These are phyloP conservation scores for Mustela lutreola DNA, from an alignment of 2,113 vertebrate species.

Conservation along the genomic window DNA sequence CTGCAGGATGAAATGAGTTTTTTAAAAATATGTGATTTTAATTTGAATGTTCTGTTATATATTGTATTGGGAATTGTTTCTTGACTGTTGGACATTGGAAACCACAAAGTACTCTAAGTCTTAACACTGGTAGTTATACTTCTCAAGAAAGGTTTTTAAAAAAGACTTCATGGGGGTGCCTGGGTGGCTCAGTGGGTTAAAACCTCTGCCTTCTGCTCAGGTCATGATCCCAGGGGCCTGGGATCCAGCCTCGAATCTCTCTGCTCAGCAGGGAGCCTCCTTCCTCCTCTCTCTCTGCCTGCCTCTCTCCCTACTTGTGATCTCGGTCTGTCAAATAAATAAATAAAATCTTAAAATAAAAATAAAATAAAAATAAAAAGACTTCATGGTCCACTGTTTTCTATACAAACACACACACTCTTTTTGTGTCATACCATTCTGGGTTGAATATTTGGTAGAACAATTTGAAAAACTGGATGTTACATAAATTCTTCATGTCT, in stretches of 20 bases:
- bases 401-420: rapidly evolving
- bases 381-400: neutral
- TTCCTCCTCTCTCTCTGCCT: no score
- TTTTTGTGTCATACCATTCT: neutral
- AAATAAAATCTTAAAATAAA: no score
- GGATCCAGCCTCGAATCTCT: no score
- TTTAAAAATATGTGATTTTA: neutral
- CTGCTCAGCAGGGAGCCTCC: no score
- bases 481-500: constrained; percentile 41
- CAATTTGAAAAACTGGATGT: constrained; percentile 32
- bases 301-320: no score
- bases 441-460: constrained; percentile 27
- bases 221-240: no score
- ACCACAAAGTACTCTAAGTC: neutral
- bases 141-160: neutral
- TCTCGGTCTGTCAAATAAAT: no score
- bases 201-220: no score
- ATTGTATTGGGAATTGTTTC: neutral
- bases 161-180: neutral
- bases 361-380: neutral
- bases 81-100: neutral
- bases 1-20: neutral
- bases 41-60: neutral
- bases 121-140: neutral
- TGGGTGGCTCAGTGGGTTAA: no score